Evolutionary conservation across 2,888 invertebrate species (phyloP), one percentile per base, ranked within the genome.

Genomic region (Phasia obesa): DNA sequence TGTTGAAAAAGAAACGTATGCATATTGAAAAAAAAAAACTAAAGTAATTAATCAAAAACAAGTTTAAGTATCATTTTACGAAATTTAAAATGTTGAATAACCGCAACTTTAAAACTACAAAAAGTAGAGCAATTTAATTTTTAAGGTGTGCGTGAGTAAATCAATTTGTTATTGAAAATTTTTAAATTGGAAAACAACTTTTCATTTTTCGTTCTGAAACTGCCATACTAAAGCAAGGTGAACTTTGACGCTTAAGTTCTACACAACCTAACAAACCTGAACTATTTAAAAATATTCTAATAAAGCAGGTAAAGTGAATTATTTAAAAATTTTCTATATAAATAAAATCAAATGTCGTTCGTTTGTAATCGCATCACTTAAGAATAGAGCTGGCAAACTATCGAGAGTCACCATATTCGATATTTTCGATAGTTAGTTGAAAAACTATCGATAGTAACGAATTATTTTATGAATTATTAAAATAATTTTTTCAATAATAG

Each of bases 11-110:
- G 38, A 79, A 1, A n/a, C 35, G 35, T 35, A 35, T 35, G 35
- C 35, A 35, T 11, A 11, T 31, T 31, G 2, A 9, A 11, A 11
- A 42, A 44, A 27, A 23, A 49, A 23, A 75, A 77, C 74, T 78
- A 47, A 62, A 73, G 44, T 81, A 81, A 82, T 85, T 84, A 85
- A 84, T 85, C 82, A 85, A 71, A 85, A 84, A 80, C 75, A 71
- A 81, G 82, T 81, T 84, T 83, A 74, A 57, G 64, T 77, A 79
- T 81, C 53, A 44, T 31, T 65, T 75, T 67, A 47, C 78, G 49
- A 80, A 74, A 57, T 55, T 55, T 13, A 35, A 55, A 62, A 62
- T 71, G 77, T 60, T 70, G 71, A 78, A 78, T 55, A 81, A 82
- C 75, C 71, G 51, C 78, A 78, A 70, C 59, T 60, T 31, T 59